A percentile compares a stretch with the other conserved stretches of the same genome.
Conservation (phyloP, 2,797 vertebrate genomes). For the Chromis chromis region DNA sequence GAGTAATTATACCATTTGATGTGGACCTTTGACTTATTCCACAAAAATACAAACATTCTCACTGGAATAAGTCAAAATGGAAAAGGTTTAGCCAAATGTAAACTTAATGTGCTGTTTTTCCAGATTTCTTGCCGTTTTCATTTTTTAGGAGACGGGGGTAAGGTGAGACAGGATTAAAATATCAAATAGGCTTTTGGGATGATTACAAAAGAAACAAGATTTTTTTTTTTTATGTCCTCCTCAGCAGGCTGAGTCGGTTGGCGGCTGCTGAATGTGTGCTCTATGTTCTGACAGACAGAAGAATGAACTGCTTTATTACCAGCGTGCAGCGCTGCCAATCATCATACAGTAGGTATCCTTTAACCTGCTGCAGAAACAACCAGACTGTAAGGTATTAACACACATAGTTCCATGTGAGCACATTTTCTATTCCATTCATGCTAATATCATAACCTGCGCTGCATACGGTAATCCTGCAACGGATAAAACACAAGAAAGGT, state of each 20-base stretch:
- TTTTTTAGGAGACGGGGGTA: conserved; percentile 48
- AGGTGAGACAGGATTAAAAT: conserved; percentile 78
- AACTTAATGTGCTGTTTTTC: conserved; percentile 68
- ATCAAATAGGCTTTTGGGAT: conserved; percentile 76
- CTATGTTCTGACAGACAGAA: conserved; percentile 82
- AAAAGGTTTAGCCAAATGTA: conserved; percentile 59
- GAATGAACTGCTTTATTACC: conserved; percentile 81
- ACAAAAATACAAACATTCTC: conserved; percentile 61
- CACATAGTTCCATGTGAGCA: conserved; percentile 45
- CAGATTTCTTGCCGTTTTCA: conserved; percentile 43
- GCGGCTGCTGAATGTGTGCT: conserved; percentile 79
- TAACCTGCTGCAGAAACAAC: conserved; percentile 57
- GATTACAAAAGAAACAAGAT: conserved; percentile 83
- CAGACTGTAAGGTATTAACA: conserved; percentile 38
- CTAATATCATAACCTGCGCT: conserved; percentile 5
- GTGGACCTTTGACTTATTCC: conserved; percentile 51
- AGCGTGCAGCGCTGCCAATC: conserved; percentile 67
- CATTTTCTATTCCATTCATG: conserved; percentile 21
- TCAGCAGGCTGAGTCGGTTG: conserved; percentile 77
- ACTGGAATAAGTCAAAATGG: conserved; percentile 55
- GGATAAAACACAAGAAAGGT: conserved; percentile 6
- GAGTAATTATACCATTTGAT: conserved; percentile 54
- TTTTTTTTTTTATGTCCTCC: conserved; percentile 72
- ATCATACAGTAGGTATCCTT: conserved; percentile 63
- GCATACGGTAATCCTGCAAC: conserved; percentile 6